Evolutionary conservation across 2,113 vertebrate species (phyloP), one percentile per base, ranked within the genome.

Genomic region (Eubucco bourcierii): DNA sequence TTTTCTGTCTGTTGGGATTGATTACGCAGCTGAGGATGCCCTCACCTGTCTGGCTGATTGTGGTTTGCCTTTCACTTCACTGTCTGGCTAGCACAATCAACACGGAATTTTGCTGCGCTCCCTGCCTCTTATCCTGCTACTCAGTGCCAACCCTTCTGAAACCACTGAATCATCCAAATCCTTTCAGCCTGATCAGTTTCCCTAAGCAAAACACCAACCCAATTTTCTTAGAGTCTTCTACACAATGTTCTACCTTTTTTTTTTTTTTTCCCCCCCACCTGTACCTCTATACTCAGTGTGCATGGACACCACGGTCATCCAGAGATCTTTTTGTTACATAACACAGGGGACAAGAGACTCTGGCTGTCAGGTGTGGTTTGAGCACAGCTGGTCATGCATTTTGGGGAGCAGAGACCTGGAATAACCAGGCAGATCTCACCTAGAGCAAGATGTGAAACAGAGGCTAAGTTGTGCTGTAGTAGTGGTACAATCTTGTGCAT

Each of bases 171-270:
- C 25, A 17, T 4, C 29, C 33, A 25, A 88, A 55, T 9, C 18
- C 41, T 56, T 71, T 56, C 63, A 64, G 7, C 20, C 27, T 53
- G 15, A 73, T 12, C 33, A 31, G 2, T 28, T 76, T 73, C 31
- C 25, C 25, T 11, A 37, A 6, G 23, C 6, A 16, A 52, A 37
- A 44, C 4, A 28, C 15, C 2, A 4, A 52, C 0, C 1, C 29
- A 8, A 2, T 46, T 70, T 90, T 31, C 53, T 63, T 12, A 44
- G 52, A 4, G 44, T 16, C 3, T 55, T 21, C 10, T 47, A 4
- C 2, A 2, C 4, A 20, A 4, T 29, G 68, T 71, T 90, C 27
- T 27, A 3, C 2, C 1, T 31, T 4, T 4, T 33, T 33, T 56
- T 71, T n/a, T n/a, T n/a, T 20, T 25, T 1, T 2, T 20, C 10